Conservation (phyloP, 2,888 invertebrate genomes). For the Ochropleura plecta region DNA sequence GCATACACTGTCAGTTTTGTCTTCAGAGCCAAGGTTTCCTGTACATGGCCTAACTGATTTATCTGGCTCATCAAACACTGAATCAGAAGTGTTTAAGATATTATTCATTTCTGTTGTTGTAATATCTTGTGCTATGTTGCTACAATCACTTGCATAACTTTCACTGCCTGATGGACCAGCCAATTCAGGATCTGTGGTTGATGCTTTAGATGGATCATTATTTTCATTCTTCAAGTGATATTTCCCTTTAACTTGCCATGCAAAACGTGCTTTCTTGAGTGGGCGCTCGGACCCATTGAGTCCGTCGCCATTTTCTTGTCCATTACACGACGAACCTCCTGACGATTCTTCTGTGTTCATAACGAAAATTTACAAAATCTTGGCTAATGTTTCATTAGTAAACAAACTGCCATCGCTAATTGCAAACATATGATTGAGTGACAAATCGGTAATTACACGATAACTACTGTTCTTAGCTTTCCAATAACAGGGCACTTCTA, state of each 20-base stretch:
- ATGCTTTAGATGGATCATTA: slow-evolving; percentile 61
- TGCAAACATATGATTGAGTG: slow-evolving; percentile 88
- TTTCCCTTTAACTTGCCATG: slow-evolving; percentile 93
- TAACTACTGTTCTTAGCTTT: slow-evolving; percentile 49
- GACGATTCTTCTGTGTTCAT: slow-evolving; percentile 82
- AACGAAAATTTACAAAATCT: slow-evolving; percentile 68
- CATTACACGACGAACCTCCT: slow-evolving; percentile 88
- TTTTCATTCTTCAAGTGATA: slow-evolving; percentile 90
- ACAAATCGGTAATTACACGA: slow-evolving; percentile 81
- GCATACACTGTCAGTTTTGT: slow-evolving; percentile 57
- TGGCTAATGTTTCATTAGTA: slow-evolving; percentile 81
- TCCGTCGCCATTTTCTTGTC: slow-evolving; percentile 89
- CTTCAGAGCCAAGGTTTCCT: slow-evolving; percentile 68
- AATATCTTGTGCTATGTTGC: slow-evolving; percentile 77
- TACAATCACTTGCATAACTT: slow-evolving; percentile 60
- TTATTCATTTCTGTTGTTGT: slow-evolving; percentile 83
- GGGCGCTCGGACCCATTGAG: slow-evolving; percentile 89
- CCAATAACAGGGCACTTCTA: slow-evolving; percentile 16
- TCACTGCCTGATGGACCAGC: slow-evolving; percentile 68
- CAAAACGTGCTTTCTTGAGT: slow-evolving; percentile 92
- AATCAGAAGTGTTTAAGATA: slow-evolving; percentile 80
- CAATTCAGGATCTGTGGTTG: slow-evolving; percentile 61
- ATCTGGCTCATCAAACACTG: slow-evolving; percentile 76
- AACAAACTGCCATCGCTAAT: slow-evolving; percentile 89
- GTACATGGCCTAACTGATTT: slow-evolving; percentile 75